Base-by-base conservation (phyloP, 1,140 invertebrate genomes). In the Acromyrmex charruanus region DNA sequence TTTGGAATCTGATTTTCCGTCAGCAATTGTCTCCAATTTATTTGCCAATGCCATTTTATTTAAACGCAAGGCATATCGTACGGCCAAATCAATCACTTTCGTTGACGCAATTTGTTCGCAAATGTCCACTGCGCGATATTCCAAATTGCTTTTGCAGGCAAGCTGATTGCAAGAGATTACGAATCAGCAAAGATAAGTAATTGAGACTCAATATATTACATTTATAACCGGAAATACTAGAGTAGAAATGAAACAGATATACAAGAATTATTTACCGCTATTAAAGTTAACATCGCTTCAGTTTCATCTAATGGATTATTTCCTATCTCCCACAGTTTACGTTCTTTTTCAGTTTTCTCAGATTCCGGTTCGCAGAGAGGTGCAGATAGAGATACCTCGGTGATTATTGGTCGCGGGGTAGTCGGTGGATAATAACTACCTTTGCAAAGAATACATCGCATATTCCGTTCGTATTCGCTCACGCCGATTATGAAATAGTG, bases 371-470 rank as follows among this genome's bases (percentile, higher is more conserved):
- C 98, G 94, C 98, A 98, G 7, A 99, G 94, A 3, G 98, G 98
- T 53, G 97, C 96, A 93, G 96, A 95, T 91, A 98, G 94, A 51
- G 96, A 94, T 81, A 98, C 92, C 92, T 98, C 97, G 39, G 96
- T 96, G 0, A 98, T 95, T 84, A 97, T 97, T 4, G 99, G 99
- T 79, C 97, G 96, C 1, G 99, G 99, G 66, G 97, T 96, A 0
- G 98, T 98, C 14, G 97, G 96, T 6, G 99, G 99, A 95, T 98
- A 99, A 53, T 97, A 96, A 28, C 97, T 96, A 25, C 98, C 99
- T 94, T 98, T 98, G 91, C 99, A 99, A 12, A 98, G 95, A 66
- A 99, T 97, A 55, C 97, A 98, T 25, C 97, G 96, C 4, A 98
- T 96, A 72, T 96, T 97, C 93, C 98, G 97, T 61, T 97, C 96